These are phyloP conservation scores for Acipenser transmontanus DNA, from an alignment of 2,797 vertebrate species.

Conservation along the genomic window DNA sequence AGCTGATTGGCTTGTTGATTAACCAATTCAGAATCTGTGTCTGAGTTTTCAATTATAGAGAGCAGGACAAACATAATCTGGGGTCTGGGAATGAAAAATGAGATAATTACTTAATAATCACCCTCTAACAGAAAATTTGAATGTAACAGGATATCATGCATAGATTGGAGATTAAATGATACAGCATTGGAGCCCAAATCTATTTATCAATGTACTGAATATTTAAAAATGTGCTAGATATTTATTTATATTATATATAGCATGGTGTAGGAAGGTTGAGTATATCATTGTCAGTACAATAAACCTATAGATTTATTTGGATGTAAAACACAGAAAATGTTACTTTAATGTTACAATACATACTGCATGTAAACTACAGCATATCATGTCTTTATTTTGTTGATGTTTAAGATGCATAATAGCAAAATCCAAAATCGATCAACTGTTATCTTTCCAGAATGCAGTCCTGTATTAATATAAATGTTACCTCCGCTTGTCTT, in stretches of 20 bases:
- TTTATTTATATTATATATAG: neutral
- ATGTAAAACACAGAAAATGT: no score
- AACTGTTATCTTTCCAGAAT: no score
- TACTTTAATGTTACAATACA: no score
- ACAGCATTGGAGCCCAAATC: no score
- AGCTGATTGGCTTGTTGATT: conserved; percentile 1
- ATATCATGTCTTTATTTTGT: neutral
- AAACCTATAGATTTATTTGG: no score
- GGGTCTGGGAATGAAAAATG: neutral
- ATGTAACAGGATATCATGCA: neutral
- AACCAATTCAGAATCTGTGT: neutral
- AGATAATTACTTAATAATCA: neutral
- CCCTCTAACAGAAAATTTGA: neutral
- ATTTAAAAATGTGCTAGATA: neutral
- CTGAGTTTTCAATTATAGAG: neutral
- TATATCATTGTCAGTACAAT: no score
- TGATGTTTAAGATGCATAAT: no score
- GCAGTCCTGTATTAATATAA: neutral
- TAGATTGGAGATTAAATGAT: no score
- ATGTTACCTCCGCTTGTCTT: neutral
- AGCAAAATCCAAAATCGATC: no score
- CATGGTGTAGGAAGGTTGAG: neutral
- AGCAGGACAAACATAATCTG: neutral
- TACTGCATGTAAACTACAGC: no score
- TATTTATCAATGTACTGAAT: no score